Percentiles rank a stretch among this genome's conserved stretches.
Evolutionary conservation across 1,140 invertebrate genomes (phyloP).

Genomic region (Pseudoatta argentina): DNA sequence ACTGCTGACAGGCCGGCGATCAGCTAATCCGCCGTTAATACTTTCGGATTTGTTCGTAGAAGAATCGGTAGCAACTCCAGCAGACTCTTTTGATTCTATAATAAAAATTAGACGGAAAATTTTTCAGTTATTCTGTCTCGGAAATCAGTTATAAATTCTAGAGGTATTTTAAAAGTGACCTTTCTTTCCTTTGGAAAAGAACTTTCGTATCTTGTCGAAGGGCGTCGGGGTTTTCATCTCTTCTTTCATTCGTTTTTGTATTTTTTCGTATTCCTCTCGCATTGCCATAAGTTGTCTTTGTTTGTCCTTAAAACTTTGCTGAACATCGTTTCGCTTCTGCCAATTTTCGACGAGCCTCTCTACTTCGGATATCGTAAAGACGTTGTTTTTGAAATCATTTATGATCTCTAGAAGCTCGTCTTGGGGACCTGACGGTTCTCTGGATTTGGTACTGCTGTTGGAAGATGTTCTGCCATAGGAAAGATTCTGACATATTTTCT

Average conservation of each 20-base stretch:
- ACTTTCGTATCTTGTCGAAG: conserved; percentile 92
- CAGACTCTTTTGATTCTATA: conserved; percentile 79
- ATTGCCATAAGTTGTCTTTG: conserved; percentile 93
- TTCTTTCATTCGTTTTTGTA: conserved; percentile 92
- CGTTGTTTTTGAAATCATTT: conserved; percentile 95
- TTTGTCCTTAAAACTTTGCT: conserved; percentile 94
- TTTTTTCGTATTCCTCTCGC: conserved; percentile 92
- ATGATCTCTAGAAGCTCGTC: conserved; percentile 95
- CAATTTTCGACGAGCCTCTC: conserved; percentile 94
- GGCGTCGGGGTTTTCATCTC: conserved; percentile 91
- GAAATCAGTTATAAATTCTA: not conserved
- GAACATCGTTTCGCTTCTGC: conserved; percentile 94
- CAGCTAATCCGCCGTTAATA: conserved; percentile 77
- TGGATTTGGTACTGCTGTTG: conserved; percentile 74
- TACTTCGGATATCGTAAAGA: conserved; percentile 93
- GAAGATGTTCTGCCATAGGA: conserved; percentile 70
- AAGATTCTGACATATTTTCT: conserved; percentile 45
- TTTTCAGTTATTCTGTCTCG: not conserved
- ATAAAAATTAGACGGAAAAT: conserved; percentile 4
- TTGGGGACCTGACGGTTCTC: conserved; percentile 85
- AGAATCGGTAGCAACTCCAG: conserved; percentile 68
- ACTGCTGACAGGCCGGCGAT: conserved; percentile 90
- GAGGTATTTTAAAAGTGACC: conserved; percentile 69
- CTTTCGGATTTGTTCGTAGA: conserved; percentile 76
- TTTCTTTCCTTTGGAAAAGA: conserved; percentile 90